These are phyloP conservation scores for Macroteleia sp. DNA, from an alignment of 2,888 invertebrate genomes.

Conservation along the genomic window DNA sequence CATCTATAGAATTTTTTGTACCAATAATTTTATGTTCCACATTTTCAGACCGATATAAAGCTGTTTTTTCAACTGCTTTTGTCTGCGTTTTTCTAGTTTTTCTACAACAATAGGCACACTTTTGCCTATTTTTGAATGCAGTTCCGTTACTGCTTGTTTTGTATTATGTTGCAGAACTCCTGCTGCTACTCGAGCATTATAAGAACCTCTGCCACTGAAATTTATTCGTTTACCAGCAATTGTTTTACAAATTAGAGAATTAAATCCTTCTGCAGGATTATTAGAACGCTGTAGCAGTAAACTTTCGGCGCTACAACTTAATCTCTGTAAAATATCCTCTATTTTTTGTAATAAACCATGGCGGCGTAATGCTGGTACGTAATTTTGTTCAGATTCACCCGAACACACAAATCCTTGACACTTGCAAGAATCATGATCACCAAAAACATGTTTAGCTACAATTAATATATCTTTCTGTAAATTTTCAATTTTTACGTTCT, in stretches of 20 bases:
- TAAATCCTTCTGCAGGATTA: slow-evolving; percentile 38
- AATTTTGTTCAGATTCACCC: not conserved
- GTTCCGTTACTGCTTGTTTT: not conserved
- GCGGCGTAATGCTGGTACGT: not conserved
- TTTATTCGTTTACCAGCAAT: slow-evolving; percentile 35
- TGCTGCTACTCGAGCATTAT: slow-evolving; percentile 10
- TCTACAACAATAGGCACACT: not conserved
- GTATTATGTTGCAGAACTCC: slow-evolving; percentile 24
- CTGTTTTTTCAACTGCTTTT: not conserved
- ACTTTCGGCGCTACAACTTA: not conserved
- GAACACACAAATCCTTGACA: not conserved
- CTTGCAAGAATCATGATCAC: slow-evolving; percentile 56
- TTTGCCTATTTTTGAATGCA: not conserved
- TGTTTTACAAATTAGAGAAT: slow-evolving; percentile 25
- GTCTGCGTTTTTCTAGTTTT: not conserved
- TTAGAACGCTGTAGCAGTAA: slow-evolving; percentile 14
- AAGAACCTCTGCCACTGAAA: slow-evolving; percentile 1
- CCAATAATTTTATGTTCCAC: not conserved
- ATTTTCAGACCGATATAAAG: too few relatives aligned
- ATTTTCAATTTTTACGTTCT: not conserved
- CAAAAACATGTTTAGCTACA: slow-evolving; percentile 58
- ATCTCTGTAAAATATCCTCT: not conserved
- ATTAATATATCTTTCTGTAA: slow-evolving; percentile 58
- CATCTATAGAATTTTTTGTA: not conserved
- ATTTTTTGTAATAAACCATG: slow-evolving; percentile 37